Evolutionary conservation across 2,797 vertebrate genomes (phyloP).

Genomic region (Cottoperca gobio): DNA sequence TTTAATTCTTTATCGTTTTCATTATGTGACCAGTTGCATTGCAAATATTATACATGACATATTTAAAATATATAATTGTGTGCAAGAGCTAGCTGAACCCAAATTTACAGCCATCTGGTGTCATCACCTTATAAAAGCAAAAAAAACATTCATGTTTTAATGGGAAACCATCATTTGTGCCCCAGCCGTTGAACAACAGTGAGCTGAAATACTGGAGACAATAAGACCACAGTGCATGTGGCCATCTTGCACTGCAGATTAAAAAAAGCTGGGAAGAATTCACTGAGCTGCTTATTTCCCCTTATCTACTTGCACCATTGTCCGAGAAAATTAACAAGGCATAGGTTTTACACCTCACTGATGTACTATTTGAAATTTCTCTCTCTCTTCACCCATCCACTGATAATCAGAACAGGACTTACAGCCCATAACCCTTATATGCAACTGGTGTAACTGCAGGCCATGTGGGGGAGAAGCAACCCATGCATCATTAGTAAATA

Average conservation of each 20-base stretch:
- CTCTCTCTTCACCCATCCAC: slow-evolving; percentile 5
- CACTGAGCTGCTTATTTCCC: slow-evolving; percentile 50
- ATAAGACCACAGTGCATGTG: slow-evolving; percentile 25
- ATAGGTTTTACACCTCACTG: slow-evolving; percentile 43
- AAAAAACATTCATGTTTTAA: slow-evolving; percentile 15
- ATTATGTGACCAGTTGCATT: slow-evolving; percentile 8
- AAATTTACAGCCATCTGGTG: slow-evolving; percentile 1
- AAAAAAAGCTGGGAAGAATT: slow-evolving; percentile 45
- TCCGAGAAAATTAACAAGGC: slow-evolving; percentile 58
- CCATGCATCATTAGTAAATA: slow-evolving; percentile 49
- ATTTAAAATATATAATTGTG: slow-evolving; percentile 5
- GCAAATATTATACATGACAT: slow-evolving; percentile 9
- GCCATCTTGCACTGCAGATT: slow-evolving; percentile 47
- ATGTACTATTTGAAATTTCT: slow-evolving; percentile 40
- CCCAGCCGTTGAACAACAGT: slow-evolving; percentile 29
- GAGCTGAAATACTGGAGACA: slow-evolving; percentile 36
- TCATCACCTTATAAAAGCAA: background rate
- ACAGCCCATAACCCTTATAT: slow-evolving; percentile 60
- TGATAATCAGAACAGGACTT: slow-evolving; percentile 53
- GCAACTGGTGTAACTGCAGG: slow-evolving; percentile 58
- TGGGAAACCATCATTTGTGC: slow-evolving; percentile 26
- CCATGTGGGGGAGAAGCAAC: slow-evolving; percentile 47
- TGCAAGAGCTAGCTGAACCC: slow-evolving; percentile 4
- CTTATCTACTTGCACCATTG: slow-evolving; percentile 58
- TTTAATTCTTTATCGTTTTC: slow-evolving; percentile 9